Base-by-base conservation (phyloP, 2,113 vertebrate genomes). In the Solenodon paradoxus region DNA sequence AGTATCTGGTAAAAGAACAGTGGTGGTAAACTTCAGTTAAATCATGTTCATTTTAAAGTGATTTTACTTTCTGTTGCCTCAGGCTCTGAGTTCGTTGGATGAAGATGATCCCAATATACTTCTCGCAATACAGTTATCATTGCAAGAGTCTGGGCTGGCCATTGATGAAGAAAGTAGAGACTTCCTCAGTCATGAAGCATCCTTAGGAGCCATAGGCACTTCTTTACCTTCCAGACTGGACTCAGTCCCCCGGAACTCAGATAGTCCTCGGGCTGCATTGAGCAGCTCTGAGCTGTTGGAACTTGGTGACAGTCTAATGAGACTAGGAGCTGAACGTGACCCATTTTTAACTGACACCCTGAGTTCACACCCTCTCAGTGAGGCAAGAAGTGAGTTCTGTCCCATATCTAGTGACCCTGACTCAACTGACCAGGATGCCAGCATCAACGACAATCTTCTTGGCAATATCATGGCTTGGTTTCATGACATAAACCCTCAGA, bases 381-480 rank as follows among this genome's bases (percentile, higher is more conserved):
- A 99, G 32, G 85, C 97, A 20, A 94, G 98, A 47, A 98, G 98
- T 91, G 98, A 98, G 59, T 86, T 98, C 32, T 98, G 97, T 93
- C 98, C 99, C 38, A 98, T 98, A 4, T 98, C 98, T 42, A 98
- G 98, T 19, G 98, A 98, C n/a, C 98, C 98, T 17, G 98, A 99
- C 83, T 98, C 98, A 63, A 96, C 98, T 88, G 97, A 95, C 85
- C 98, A 98, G 32, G 99, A 99, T 55, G 98, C 99, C 53, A 98
- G 98, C 51, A 97, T 99, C 94, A 99, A 72, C 92, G 99, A 99
- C 96, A 99, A 99, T 97, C 99, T 99, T 45, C 99, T 99, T 85
- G 99, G 99, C 94, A 99, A 99, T 97, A 99, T 99, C 95, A 99
- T 99, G 99, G 99, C 99, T 88, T 99, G 99, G 99, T 99, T 99